Percentiles rank a stretch among this genome's conserved stretches.
Conservation (phyloP, 2,113 vertebrate species). For the Microcebus lehilahytsara region DNA sequence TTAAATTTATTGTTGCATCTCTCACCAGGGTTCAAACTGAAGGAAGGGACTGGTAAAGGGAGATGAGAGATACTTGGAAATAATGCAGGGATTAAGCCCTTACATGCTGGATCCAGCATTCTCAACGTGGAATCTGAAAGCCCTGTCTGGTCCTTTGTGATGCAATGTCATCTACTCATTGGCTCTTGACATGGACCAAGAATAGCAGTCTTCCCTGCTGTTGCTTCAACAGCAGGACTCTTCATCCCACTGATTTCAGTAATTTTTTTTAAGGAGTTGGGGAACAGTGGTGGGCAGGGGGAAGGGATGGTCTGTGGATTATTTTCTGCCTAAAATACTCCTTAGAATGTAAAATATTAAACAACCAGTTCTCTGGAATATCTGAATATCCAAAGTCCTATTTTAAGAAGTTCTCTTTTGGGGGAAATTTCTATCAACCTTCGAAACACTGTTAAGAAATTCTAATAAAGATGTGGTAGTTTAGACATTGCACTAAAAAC, state of each 20-base stretch:
- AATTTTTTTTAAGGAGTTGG: neutral
- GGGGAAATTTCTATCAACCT: neutral
- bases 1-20: neutral
- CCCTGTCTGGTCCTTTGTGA: neutral
- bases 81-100: neutral
- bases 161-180: neutral
- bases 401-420: constrained; percentile 26
- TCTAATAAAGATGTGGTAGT: neutral
- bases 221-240: neutral
- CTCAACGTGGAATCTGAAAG: neutral
- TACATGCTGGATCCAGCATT: neutral
- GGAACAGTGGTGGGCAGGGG: neutral
- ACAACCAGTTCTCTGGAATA: neutral
- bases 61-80: neutral
- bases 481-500: neutral
- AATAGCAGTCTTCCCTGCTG: neutral
- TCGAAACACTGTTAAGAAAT: constrained; percentile 22
- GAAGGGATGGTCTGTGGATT: neutral
- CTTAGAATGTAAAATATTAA: constrained; percentile 41
- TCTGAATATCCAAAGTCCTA: neutral
- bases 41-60: neutral
- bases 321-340: neutral
- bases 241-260: neutral
- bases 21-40: constrained; percentile 22
- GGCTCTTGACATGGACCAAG: neutral